phyloP scores from a whole-genome alignment of 2,797 vertebrate species.

The Pangasius mekongensis region DNA sequence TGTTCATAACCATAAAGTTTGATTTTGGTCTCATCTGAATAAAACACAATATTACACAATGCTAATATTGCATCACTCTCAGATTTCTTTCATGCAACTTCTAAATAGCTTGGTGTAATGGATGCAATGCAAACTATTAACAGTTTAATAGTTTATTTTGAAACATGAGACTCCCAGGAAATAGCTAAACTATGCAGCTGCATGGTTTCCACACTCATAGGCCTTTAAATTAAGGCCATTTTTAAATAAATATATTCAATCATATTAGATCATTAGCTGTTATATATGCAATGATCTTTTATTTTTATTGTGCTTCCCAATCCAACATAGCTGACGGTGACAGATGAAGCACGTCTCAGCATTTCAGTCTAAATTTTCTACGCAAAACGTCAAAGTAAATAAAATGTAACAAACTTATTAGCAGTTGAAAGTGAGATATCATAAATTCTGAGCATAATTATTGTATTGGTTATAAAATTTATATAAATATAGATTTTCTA shows the following conservation, averaged over 20 bases:
- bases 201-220: not conserved
- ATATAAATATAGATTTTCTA: not conserved
- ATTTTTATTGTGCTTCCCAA: not conserved
- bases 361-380: too few species aligned
- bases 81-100: not conserved
- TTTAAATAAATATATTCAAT: not conserved
- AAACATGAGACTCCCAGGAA: not conserved
- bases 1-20: not conserved
- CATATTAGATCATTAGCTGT: not conserved
- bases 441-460: too few species aligned
- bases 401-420: too few species aligned
- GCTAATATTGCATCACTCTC: not conserved
- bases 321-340: not conserved
- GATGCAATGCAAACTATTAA: not conserved
- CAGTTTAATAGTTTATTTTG: not conserved
- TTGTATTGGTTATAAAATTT: not conserved
- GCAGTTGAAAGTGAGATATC: too few species aligned
- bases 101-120: not conserved
- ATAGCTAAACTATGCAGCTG: not conserved
- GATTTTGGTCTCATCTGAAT: not conserved
- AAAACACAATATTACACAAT: too few species aligned
- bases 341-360: too few species aligned
- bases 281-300: not conserved
- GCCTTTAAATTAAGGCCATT: too few species aligned
- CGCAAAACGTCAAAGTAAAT: too few species aligned